Evolutionary conservation across 37 sponge, comb jelly and placozoan genomes (phyloP).

Genomic region (Aphrocallistes beatrix): DNA sequence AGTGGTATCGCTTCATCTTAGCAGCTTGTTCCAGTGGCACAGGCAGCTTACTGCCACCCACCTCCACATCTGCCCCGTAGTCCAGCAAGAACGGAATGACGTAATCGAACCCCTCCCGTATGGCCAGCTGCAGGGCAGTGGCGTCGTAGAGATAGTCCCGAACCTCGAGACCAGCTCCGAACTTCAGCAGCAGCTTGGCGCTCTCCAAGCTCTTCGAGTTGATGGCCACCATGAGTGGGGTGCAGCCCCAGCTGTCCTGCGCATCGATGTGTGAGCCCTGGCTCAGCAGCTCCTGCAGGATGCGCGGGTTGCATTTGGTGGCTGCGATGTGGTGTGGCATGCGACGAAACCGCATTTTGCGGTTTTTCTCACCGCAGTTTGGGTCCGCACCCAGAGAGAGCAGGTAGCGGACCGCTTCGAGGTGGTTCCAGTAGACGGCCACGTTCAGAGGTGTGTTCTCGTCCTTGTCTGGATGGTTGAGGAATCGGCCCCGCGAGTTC

Average conservation of each 20-base stretch:
- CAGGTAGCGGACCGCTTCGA: neutral
- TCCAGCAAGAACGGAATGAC: constrained; percentile 42
- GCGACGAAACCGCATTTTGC: constrained; percentile 26
- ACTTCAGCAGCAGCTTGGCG: constrained; percentile 23
- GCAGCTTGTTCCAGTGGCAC: neutral
- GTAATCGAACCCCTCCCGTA: constrained; percentile 36
- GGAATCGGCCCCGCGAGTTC: neutral
- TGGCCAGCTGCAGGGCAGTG: constrained; percentile 45
- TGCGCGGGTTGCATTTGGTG: constrained; percentile 32
- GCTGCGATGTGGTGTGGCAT: constrained; percentile 61
- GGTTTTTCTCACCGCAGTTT: neutral
- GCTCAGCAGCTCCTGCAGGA: constrained; percentile 21
- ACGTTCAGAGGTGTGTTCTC: constrained; percentile 21
- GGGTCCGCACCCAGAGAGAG: constrained; percentile 8
- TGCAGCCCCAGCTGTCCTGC: constrained; percentile 72
- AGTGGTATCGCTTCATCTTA: neutral
- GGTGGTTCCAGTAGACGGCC: constrained; percentile 7
- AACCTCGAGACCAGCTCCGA: constrained; percentile 24
- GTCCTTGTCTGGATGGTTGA: neutral
- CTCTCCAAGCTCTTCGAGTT: constrained; percentile 20
- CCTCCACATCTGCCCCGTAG: constrained; percentile 34
- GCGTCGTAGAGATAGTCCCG: constrained; percentile 42
- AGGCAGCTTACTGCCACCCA: neutral
- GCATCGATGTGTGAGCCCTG: constrained; percentile 31
- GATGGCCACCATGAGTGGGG: constrained; percentile 57